A percentile compares a stretch with the other conserved stretches of the same genome.
Conservation (phyloP, 2,888 invertebrate species). For the Flexamia atlantica region DNA sequence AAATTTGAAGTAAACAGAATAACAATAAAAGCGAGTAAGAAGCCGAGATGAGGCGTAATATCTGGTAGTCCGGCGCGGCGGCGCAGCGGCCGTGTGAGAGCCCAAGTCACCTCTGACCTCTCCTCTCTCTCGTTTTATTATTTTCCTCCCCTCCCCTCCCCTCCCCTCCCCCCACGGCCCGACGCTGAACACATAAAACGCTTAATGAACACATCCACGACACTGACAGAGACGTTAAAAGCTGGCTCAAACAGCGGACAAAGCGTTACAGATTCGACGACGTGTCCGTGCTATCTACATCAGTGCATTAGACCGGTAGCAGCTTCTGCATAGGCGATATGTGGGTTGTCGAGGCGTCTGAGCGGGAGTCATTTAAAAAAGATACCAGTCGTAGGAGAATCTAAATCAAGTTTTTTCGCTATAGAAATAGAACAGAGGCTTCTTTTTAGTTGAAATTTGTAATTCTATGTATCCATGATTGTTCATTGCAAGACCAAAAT, state of each 20-base stretch:
- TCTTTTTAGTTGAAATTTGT: no score
- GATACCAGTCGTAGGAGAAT: no score
- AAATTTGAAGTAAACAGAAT: neutral
- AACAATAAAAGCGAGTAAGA: neutral
- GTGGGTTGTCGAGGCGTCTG: neutral
- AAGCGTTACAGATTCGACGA: constrained; percentile 29
- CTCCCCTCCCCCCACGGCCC: neutral
- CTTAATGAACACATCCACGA: constrained; percentile 51
- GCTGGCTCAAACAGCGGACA: constrained; percentile 33
- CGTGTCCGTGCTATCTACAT: neutral
- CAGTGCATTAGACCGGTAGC: neutral
- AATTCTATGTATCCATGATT: no score
- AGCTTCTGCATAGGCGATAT: neutral
- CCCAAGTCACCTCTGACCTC: constrained; percentile 39
- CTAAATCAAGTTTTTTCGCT: no score
- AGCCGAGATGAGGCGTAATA: neutral
- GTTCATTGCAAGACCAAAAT: no score
- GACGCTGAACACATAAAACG: constrained; percentile 33
- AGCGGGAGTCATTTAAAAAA: no score
- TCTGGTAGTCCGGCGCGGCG: neutral
- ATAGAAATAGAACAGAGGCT: no score
- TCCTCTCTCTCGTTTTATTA: constrained; percentile 55
- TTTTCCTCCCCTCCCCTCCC: constrained; percentile 2
- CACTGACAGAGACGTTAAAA: constrained; percentile 24
- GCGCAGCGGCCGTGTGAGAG: constrained; percentile 14